Conservation (phyloP, 2,888 invertebrate species). For the Agriopis leucophaearia region DNA sequence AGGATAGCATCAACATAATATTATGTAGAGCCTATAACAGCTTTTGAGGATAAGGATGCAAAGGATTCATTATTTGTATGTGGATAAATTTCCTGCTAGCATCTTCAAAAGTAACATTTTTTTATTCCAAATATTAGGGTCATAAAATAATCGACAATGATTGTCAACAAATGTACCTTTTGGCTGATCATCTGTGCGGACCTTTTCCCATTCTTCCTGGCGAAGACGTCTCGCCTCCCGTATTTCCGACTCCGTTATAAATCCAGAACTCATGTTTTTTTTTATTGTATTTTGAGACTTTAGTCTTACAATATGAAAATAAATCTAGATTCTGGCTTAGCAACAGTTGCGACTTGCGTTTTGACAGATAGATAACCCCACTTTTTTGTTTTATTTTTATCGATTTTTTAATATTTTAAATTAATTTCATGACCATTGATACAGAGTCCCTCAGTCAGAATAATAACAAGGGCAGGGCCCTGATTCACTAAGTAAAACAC, state of each 20-base stretch:
- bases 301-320: constrained; percentile 5
- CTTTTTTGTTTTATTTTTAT: constrained; percentile 9
- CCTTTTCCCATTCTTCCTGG: constrained; percentile 99
- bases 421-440: too few species aligned
- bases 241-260: constrained; percentile 95
- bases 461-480: too few species aligned
- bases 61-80: neutral
- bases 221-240: constrained; percentile 92
- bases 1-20: neutral
- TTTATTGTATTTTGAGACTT: constrained; percentile 25
- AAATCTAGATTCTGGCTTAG: neutral
- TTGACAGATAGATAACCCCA: constrained; percentile 36
- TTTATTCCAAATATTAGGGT: neutral
- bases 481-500: too few species aligned
- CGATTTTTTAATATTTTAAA: neutral
- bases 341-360: constrained; percentile 16
- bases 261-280: constrained; percentile 94
- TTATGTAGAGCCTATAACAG: neutral
- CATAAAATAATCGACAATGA: constrained; percentile 28
- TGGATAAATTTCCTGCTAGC: neutral
- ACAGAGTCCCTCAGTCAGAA: too few species aligned
- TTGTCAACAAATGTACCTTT: constrained; percentile 86
- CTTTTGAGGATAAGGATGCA: neutral
- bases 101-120: neutral
- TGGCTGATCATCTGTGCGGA: constrained; percentile 96